phyloP scores from a whole-genome alignment of 2,888 invertebrate genomes.

The Nymphalis c-album region DNA sequence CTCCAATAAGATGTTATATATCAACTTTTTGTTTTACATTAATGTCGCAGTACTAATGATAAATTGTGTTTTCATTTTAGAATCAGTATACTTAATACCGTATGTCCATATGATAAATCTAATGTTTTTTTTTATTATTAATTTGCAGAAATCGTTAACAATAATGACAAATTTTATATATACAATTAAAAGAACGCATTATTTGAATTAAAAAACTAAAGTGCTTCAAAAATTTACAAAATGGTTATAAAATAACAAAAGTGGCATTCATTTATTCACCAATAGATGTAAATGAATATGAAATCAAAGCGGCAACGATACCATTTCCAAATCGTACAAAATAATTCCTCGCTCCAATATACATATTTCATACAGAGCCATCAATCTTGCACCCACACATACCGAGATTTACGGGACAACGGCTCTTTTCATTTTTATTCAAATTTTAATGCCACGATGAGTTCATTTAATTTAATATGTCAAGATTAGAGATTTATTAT shows the following conservation, averaged over 20 bases:
- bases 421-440: conserved; percentile 61
- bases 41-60: not conserved
- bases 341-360: conserved; percentile 33
- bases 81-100: too few relatives aligned
- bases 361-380: conserved; percentile 65
- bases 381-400: conserved; percentile 69
- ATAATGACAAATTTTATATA: too few relatives aligned
- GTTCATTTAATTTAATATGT: conserved; percentile 53
- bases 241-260: too few relatives aligned
- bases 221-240: too few relatives aligned
- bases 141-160: too few relatives aligned
- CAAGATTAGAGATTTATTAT: conserved; percentile 41
- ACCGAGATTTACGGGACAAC: conserved; percentile 55
- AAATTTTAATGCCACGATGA: conserved; percentile 61
- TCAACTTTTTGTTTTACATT: conserved; percentile 29
- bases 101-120: too few relatives aligned
- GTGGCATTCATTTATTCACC: too few relatives aligned
- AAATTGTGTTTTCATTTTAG: not conserved
- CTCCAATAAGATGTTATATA: conserved; percentile 20
- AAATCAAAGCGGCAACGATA: conserved; percentile 15
- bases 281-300: not conserved
- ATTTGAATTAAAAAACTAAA: too few relatives aligned
- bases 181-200: too few relatives aligned
- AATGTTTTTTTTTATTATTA: too few relatives aligned
- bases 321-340: conserved; percentile 40